These are phyloP conservation scores for Acanthococcus lagerstroemiae DNA, from an alignment of 2,888 invertebrate species.

Conservation along the genomic window DNA sequence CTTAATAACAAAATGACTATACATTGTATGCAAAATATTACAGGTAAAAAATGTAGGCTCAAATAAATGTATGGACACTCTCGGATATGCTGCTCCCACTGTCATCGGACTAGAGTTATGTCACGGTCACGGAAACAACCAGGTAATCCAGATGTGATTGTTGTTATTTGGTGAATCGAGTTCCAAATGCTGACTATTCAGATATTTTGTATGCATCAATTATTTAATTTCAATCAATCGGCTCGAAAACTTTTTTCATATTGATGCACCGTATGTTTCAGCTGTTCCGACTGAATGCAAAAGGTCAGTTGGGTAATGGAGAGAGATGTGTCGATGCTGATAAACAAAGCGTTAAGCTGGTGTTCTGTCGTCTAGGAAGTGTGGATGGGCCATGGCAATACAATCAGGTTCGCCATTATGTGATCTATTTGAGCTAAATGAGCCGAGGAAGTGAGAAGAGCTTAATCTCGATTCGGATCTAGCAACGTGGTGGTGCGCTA, in stretches of 20 bases:
- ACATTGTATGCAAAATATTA: no score
- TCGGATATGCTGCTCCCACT: conserved; percentile 84
- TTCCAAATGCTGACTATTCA: no score
- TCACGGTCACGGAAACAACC: conserved; percentile 91
- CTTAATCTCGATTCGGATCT: no score
- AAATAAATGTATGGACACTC: conserved; percentile 78
- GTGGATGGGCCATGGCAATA: conserved; percentile 94
- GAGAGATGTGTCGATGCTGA: conserved; percentile 92
- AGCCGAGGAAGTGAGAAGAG: no score
- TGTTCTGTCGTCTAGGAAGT: conserved; percentile 82
- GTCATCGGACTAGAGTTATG: conserved; percentile 84
- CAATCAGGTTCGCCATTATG: conserved; percentile 50
- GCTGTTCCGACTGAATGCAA: conserved; percentile 79
- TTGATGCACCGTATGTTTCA: conserved; percentile 43
- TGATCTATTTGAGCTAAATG: no score
- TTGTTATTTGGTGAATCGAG: no score
- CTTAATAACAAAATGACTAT: background rate
- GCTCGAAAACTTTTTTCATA: conserved; percentile 31
- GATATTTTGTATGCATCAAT: no score
- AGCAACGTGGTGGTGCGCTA: no score
- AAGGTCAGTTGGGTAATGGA: conserved; percentile 89
- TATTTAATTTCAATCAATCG: no score
- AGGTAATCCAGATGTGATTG: no score
- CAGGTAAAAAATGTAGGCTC: conserved; percentile 68
- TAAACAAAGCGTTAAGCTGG: conserved; percentile 72